Evolutionary conservation across 2,888 invertebrate species (phyloP).

Genomic region (Cryptocephalus moraei): DNA sequence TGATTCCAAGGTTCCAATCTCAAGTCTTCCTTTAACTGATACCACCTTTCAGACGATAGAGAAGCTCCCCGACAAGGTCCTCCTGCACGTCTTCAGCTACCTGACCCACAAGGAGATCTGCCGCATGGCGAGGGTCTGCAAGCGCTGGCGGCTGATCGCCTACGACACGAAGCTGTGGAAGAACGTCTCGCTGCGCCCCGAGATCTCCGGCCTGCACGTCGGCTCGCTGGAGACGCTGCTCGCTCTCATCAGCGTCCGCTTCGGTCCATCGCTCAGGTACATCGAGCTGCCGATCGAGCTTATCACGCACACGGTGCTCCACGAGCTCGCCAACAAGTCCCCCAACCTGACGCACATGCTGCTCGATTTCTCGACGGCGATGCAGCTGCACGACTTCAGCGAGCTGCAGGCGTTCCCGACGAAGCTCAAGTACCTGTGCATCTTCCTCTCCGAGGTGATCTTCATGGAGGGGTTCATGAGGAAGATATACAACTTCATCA

Average conservation of each 20-base stretch:
- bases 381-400: constrained; percentile 99
- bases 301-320: constrained; percentile 92
- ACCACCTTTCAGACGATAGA: constrained; percentile 72
- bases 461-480: constrained; percentile 99
- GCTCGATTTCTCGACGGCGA: constrained; percentile 96
- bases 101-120: constrained; percentile 89
- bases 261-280: constrained; percentile 79
- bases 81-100: constrained; percentile 90
- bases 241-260: constrained; percentile 71
- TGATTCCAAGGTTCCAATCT: too few relatives aligned
- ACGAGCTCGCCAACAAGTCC: constrained; percentile 93
- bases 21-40: background rate
- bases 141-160: constrained; percentile 91
- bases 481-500: constrained; percentile 98
- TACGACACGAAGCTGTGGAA: constrained; percentile 95
- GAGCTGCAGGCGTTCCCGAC: constrained; percentile 98
- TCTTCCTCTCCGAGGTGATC: constrained; percentile 97
- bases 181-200: constrained; percentile 90
- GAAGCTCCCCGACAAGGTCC: constrained; percentile 93
- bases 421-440: constrained; percentile 71
- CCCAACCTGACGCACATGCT: constrained; percentile 93
- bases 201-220: constrained; percentile 90
- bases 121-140: constrained; percentile 87
- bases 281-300: constrained; percentile 93
- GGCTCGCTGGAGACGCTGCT: constrained; percentile 79